Evolutionary conservation across 2,888 invertebrate genomes (phyloP), one percentile per base, ranked within the genome.

Genomic region (Bunonema sp.): DNA sequence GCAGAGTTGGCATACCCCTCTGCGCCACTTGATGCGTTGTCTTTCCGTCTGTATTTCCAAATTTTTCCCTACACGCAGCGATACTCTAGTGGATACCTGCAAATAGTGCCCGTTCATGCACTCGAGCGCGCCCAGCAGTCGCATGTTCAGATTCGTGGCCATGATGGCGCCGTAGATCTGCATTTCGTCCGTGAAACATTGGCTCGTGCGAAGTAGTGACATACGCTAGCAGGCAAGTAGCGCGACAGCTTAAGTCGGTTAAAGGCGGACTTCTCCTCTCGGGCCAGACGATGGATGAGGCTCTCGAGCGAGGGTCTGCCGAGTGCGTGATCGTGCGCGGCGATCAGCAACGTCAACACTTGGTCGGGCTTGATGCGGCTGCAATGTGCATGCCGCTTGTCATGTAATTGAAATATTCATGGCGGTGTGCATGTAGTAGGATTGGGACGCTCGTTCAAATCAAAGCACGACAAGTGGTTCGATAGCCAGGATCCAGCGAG

Each of bases 121-220:
- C 3, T 8, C 39, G 24, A 47, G 29, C 36, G 34, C 42, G 28
- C 40, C 28, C 15, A 54, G 15, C 37, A 57, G 54, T 4, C 40
- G 38, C 41, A 58, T 37, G 34, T 61, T 61, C 51, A 61, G 48
- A 29, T 52, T 55, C 12, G 61, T 54, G 8, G 52, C 52, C 21
- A 61, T 54, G n/a, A 61, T 55, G 4, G 57, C 53, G n/a, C 58
- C 59, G 33, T 61, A 59, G 16, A 60, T 42, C 39, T 57, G 33
- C n/a, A n/a, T n/a, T n/a, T n/a, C n/a, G n/a, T n/a, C n/a, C n/a
- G n/a, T n/a, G n/a, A n/a, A n/a, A n/a, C n/a, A n/a, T n/a, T n/a
- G n/a, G n/a, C n/a, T n/a, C n/a, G n/a, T n/a, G n/a, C n/a, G n/a
- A n/a, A n/a, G n/a, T n/a, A n/a, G n/a, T n/a, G n/a, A n/a, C 32